Evolutionary conservation across 1,140 invertebrate species (phyloP).

Genomic region (Drosophila tropicalis): DNA sequence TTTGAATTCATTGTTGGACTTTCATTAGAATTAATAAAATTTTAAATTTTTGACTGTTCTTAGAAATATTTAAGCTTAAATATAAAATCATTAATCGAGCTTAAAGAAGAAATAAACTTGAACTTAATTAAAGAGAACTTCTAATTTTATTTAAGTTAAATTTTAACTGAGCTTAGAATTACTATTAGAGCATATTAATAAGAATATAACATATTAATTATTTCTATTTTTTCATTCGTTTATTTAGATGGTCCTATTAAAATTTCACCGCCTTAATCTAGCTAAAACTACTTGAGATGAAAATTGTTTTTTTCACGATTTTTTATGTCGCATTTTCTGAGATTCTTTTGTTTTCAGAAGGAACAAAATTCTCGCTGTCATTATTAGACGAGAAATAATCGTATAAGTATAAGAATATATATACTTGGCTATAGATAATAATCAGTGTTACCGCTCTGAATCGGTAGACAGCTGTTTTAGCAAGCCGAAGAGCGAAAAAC

Average conservation of each 20-base stretch:
- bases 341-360: background rate
- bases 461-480: constrained; percentile 52
- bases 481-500: constrained; percentile 41
- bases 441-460: constrained; percentile 43
- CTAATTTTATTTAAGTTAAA: too few species aligned
- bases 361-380: background rate
- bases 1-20: too few species aligned
- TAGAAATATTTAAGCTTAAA: too few species aligned
- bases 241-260: background rate
- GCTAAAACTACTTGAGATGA: background rate
- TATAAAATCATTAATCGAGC: too few species aligned
- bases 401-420: constrained; percentile 7
- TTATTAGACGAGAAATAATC: background rate
- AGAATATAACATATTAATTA: too few species aligned
- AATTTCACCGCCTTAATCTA: background rate
- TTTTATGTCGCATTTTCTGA: constrained; percentile 2
- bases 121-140: too few species aligned
- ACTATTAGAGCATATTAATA: too few species aligned
- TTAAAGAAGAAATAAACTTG: too few species aligned
- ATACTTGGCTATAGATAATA: constrained; percentile 6
- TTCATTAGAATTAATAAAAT: too few species aligned
- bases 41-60: too few species aligned
- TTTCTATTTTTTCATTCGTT: too few species aligned
- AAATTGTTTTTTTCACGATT: background rate
- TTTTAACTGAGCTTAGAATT: too few species aligned